Base-by-base conservation (phyloP, 2,797 vertebrate species). In the Platalea minor region DNA sequence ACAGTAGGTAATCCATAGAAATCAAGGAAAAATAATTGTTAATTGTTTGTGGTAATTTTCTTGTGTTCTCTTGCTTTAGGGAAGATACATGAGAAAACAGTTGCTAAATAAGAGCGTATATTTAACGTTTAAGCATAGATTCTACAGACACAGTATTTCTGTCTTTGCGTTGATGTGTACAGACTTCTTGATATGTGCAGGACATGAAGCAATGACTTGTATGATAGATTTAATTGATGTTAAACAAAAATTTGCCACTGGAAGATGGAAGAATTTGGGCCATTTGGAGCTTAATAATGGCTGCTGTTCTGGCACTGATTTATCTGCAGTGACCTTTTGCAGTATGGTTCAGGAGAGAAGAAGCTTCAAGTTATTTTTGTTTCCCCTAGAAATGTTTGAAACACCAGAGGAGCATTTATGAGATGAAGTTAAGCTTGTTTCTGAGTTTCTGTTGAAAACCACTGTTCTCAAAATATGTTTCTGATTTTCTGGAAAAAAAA, bases 281-380 rank as follows among this genome's bases (percentile, higher is more conserved):
- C 69, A 46, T 73, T 82, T 82, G 37, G 37, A 82, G 63, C 50
- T 93, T 63, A 63, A 21, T 68, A 80, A 60, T 73, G 56, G 19
- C 41, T 89, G 35, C 68, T 79, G 33, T 64, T 92, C n/a, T 63
- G 60, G n/a, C 59, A 37, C 83, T 77, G 85, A 79, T 84, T 41
- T 67, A 51, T 90, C 83, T 83, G 50, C 81, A 82, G 43, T 91
- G 74, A 95, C 88, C 85, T 95, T 87, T 82, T 67, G 46, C 68
- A 41, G 53, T 37, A 46, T 8, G 61, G 88, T 87, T 97, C 81
- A 94, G 75, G 68, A 94, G 68, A 77, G 56, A 83, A 92, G 87
- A 81, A 68, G 41, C 41, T 91, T 80, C 45, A 50, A 77, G 78
- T 89, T 89, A 65, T 79, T 92, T 95, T 89, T 92, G 39, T 89